A percentile compares a stretch with the other conserved stretches of the same genome.
Evolutionary conservation across 2,113 vertebrate genomes (phyloP).

Genomic region (Pterocles orientalis): DNA sequence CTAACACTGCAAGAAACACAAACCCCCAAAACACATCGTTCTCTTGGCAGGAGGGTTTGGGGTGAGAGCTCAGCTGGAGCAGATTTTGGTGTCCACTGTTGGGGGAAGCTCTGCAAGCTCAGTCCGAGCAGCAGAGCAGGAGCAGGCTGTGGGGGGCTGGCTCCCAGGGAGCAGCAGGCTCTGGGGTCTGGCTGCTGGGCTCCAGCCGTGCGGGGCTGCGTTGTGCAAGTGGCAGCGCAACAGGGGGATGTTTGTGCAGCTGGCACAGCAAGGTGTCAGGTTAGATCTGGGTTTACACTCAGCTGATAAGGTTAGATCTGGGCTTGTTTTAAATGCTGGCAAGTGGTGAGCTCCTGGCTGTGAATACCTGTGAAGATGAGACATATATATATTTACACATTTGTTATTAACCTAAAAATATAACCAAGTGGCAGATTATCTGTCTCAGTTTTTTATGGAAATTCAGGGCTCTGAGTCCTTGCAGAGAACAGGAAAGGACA

Average conservation of each 20-base stretch:
- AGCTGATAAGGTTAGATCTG: not conserved
- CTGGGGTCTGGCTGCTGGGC: not conserved
- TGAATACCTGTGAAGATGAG: not conserved
- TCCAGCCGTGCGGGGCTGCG: not conserved
- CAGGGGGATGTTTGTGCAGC: not conserved
- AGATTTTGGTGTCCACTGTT: not conserved
- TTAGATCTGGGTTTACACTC: not conserved
- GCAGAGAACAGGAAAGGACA: not conserved
- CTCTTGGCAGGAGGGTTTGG: not conserved
- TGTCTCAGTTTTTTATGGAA: not conserved
- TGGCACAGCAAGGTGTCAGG: not conserved
- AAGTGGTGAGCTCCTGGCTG: conserved; percentile 32
- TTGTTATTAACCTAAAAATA: conserved; percentile 65
- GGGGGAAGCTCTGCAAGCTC: not conserved
- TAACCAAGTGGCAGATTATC: conserved; percentile 17
- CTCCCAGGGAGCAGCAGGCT: not conserved
- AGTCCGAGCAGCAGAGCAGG: not conserved
- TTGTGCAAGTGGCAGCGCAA: not conserved
- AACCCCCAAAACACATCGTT: fast-evolving
- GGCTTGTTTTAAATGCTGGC: conserved; percentile 47
- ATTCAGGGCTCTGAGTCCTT: not conserved
- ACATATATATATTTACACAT: conserved; percentile 35
- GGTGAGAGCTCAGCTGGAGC: not conserved
- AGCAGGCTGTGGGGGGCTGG: not conserved
- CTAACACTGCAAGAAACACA: not conserved